Evolutionary conservation across 2,797 vertebrate species (phyloP).

Genomic region (Nyctibius grandis): DNA sequence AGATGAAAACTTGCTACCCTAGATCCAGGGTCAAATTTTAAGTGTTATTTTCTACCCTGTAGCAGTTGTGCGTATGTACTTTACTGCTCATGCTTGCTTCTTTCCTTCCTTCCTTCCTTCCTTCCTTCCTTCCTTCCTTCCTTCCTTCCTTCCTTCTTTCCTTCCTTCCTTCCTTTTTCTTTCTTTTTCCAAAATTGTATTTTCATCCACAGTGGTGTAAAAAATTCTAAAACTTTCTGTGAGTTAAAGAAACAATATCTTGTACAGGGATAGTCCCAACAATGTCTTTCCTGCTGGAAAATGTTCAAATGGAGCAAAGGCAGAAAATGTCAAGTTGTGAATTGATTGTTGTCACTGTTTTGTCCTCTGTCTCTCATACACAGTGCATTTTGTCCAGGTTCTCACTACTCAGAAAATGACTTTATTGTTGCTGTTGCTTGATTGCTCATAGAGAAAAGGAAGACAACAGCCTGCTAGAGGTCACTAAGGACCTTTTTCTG

Average conservation of each 20-base stretch:
- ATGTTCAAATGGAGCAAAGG: not conserved
- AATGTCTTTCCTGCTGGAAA: not conserved
- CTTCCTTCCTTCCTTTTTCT: no score
- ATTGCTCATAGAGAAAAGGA: not conserved
- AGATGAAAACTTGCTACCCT: not conserved
- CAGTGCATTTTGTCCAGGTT: not conserved
- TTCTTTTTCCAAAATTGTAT: not conserved
- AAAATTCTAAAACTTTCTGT: not conserved
- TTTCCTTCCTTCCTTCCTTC: rapidly evolving
- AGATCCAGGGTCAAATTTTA: not conserved
- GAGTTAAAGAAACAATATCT: not conserved
- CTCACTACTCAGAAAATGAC: not conserved
- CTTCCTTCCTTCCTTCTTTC: no score
- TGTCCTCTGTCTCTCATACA: not conserved
- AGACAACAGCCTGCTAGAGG: not conserved
- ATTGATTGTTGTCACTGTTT: not conserved
- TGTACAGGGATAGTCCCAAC: not conserved
- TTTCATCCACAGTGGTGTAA: not conserved
- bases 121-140: not conserved
- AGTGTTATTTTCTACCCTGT: not conserved
- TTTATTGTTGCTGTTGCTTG: not conserved
- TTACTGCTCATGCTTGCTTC: not conserved
- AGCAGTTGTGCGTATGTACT: not conserved
- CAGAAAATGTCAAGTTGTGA: not conserved
- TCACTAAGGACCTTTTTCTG: not conserved